phyloP scores from a whole-genome alignment of 2,888 invertebrate genomes.

The Eristalinus sepulchralis region DNA sequence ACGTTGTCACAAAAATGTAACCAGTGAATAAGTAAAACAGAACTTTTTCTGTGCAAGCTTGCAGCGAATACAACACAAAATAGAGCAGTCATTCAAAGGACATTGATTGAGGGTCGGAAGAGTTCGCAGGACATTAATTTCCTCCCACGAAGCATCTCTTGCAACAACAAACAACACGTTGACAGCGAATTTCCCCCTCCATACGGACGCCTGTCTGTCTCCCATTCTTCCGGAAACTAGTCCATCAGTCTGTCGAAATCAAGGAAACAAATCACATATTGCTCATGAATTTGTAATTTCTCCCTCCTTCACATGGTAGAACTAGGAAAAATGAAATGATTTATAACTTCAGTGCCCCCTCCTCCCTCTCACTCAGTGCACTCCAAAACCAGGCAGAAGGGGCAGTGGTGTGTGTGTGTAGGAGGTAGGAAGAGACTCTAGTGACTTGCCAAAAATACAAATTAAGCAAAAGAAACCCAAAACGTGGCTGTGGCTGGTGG shows the following conservation, averaged over 20 bases:
- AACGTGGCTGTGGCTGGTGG: not conserved
- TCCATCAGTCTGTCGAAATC: not conserved
- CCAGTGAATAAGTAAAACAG: too few relatives aligned
- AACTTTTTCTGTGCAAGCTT: too few relatives aligned
- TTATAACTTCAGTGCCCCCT: slow-evolving; percentile 20
- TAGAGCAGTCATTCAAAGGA: too few relatives aligned
- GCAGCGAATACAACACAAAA: too few relatives aligned
- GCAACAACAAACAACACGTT: not conserved
- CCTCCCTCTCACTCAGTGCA: not conserved
- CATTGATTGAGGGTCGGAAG: too few relatives aligned
- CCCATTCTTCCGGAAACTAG: not conserved
- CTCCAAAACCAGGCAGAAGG: slow-evolving; percentile 10
- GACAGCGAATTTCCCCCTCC: not conserved
- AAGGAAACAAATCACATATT: not conserved
- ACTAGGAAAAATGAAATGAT: slow-evolving; percentile 35
- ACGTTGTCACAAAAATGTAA: too few relatives aligned
- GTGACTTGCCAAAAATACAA: slow-evolving; percentile 61
- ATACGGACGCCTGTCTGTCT: not conserved
- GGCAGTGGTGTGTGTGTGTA: not conserved
- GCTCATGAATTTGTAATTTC: slow-evolving; percentile 3
- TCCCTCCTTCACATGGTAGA: not conserved
- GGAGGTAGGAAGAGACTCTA: slow-evolving; percentile 6
- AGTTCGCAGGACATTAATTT: not conserved
- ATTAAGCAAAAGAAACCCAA: slow-evolving; percentile 22
- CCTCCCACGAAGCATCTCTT: not conserved